These are phyloP conservation scores for Batillaria attramentaria DNA, from an alignment of 1,140 invertebrate genomes.

Conservation along the genomic window DNA sequence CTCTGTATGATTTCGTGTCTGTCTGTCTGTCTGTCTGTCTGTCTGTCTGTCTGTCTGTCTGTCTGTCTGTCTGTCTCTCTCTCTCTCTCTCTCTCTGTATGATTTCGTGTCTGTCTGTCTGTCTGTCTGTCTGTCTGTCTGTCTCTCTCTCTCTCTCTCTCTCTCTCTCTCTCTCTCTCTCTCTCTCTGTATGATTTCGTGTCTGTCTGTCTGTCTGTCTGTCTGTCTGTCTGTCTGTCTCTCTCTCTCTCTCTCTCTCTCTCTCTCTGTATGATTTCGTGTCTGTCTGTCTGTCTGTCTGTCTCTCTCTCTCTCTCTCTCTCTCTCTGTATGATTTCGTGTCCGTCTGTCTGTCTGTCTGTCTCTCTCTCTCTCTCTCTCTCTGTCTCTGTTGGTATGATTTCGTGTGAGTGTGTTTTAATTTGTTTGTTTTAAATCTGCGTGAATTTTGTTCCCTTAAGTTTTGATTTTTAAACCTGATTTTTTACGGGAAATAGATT, in stretches of 20 bases:
- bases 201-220: background rate
- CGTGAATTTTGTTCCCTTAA: too few species aligned
- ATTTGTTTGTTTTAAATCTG: too few species aligned
- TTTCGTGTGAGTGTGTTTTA: background rate
- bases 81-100: background rate
- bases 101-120: background rate
- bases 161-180: conserved; percentile 2
- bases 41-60: background rate
- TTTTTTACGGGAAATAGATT: background rate
- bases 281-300: background rate
- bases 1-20: background rate
- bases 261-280: background rate
- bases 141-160: background rate
- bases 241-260: conserved; percentile 2
- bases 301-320: background rate
- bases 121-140: background rate
- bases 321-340: background rate
- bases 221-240: background rate
- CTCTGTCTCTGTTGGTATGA: background rate
- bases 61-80: background rate
- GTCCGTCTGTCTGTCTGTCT: background rate
- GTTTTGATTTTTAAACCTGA: too few species aligned
- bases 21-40: background rate
- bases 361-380: background rate
- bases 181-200: background rate